Base-by-base conservation (phyloP, 2,113 vertebrate genomes). In the Gila orcuttii region DNA sequence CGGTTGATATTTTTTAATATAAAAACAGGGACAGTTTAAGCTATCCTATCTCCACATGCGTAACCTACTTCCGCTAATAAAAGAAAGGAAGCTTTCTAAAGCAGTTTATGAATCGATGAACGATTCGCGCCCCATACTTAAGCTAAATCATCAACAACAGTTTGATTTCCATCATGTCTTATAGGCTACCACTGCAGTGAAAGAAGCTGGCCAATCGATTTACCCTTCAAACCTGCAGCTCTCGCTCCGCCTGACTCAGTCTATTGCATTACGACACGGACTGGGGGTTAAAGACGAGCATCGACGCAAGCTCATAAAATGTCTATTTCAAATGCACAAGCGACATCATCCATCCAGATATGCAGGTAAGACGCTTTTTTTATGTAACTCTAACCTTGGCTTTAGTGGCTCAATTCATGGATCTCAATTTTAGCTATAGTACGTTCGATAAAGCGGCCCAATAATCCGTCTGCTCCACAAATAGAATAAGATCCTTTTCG, bases 281-380 rank as follows among this genome's bases (percentile, higher is more conserved):
- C 42, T 77, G 85, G 64, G 73, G 75, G 83, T 82, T 79, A 25
- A 60, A 71, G 82, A 88, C 87, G 11, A 89, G 23, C 57, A 28
- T 45, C 52, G 23, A 83, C 57, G 60, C 47, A 73, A 82, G 60
- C 47, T 68, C 91, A 85, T 8, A 89, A 7, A 89, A 95, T 95
- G 94, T 94, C 93, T 85, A 89, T 11, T 50, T 78, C 83, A 66
- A 82, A 69, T 86, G 36, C 85, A 23, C 82, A 60, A 6, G 88
- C 87, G 7, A 78, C 83, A 45, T 93, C 94, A 23, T 92, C 94
- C 52, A 95, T 97, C 85, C 96, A 97, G 85, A 91, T 98, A 76
- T 96, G 96, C 95, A 96, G 97, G 97, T 98, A 94, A 87, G 90
- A 84, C 15, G 19, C 8, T 33, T 36, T 74, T 33, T 36, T 74